Conservation (phyloP, 1,140 invertebrate species). For the Sipha flava region DNA sequence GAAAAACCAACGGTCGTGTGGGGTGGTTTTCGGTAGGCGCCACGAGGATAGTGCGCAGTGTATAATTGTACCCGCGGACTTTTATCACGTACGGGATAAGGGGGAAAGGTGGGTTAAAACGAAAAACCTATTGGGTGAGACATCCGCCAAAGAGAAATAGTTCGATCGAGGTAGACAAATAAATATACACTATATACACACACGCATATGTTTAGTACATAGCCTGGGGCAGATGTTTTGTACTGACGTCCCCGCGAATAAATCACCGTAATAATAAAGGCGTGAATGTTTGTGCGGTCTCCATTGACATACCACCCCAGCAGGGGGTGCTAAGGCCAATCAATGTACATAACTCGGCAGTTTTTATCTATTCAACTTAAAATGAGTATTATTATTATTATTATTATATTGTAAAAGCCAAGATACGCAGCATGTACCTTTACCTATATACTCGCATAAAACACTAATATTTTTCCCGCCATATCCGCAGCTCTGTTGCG, state of each 20-base stretch:
- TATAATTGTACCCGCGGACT: no score
- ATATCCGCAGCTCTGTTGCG: no score
- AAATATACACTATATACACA: no score
- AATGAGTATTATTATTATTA: conserved; percentile 2
- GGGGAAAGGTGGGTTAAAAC: no score
- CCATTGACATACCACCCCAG: conserved; percentile 9
- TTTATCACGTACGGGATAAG: no score
- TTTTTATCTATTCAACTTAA: conserved; percentile 23
- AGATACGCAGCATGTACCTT: not conserved
- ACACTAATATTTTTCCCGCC: not conserved
- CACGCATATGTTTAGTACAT: not conserved
- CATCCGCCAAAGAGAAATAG: no score
- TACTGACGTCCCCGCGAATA: conserved; percentile 16
- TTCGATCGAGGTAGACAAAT: no score
- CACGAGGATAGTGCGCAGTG: no score
- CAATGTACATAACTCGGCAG: conserved; percentile 26
- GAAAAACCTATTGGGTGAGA: no score
- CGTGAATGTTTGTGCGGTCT: conserved; percentile 33
- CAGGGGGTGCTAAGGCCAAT: conserved; percentile 20
- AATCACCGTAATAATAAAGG: conserved; percentile 30
- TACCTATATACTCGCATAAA: no score
- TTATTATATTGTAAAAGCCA: not conserved
- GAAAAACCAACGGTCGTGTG: no score
- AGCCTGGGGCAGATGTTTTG: conserved; percentile 4
- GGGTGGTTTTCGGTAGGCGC: no score